These are phyloP conservation scores for Ditylenchus dipsaci DNA, from an alignment of 1,140 invertebrate genomes.

Conservation along the genomic window DNA sequence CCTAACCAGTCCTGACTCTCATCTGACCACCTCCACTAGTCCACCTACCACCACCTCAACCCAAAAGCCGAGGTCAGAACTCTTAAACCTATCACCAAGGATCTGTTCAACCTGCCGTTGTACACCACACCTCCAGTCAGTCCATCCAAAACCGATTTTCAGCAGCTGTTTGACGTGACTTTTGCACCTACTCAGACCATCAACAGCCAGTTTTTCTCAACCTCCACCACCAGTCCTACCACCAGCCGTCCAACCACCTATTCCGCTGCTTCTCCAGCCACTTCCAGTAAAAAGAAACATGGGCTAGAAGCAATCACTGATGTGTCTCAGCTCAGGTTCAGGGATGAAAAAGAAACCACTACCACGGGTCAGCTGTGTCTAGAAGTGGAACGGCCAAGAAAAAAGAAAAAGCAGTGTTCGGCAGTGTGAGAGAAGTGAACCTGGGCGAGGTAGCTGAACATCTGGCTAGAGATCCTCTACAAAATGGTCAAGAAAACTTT, in stretches of 20 bases:
- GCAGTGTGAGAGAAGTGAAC: background rate
- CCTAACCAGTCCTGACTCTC: conserved; percentile 4
- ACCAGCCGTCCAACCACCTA: background rate
- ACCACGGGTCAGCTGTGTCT: background rate
- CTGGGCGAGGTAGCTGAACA: background rate
- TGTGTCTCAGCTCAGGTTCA: conserved; percentile 2
- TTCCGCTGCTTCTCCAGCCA: background rate
- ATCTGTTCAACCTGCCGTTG: conserved; percentile 7
- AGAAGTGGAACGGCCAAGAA: background rate
- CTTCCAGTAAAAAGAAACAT: background rate
- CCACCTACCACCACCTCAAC: background rate
- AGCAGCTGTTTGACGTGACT: background rate
- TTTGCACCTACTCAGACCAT: background rate
- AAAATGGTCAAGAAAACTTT: background rate
- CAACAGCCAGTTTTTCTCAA: background rate
- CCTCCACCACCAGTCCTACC: background rate
- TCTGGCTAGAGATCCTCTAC: background rate
- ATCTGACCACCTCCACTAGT: background rate
- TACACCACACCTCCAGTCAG: background rate
- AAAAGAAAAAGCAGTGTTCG: background rate
- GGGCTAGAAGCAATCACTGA: conserved; percentile 3
- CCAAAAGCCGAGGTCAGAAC: background rate
- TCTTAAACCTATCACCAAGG: conserved; percentile 18
- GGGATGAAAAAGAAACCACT: background rate
- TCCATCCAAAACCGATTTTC: background rate